Base-by-base conservation (phyloP, 2,113 vertebrate genomes). In the Dasyprocta punctata region DNA sequence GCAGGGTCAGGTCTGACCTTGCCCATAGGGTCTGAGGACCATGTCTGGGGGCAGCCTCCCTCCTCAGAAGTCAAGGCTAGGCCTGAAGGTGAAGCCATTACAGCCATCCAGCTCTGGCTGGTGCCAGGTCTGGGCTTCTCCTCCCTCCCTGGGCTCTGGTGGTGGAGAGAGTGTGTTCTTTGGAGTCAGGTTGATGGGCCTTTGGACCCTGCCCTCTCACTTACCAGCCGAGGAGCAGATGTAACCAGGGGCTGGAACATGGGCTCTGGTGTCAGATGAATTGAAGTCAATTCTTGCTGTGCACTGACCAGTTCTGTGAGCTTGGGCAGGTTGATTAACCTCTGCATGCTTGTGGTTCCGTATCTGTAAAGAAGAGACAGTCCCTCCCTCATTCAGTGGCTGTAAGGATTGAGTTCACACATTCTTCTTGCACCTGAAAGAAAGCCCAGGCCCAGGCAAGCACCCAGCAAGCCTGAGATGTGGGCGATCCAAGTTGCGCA, bases 101-200 rank as follows among this genome's bases (percentile, higher is more conserved):
- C 5, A 58, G 77, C 33, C 8, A 0, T 30, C 20, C 12, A 9
- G 41, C 38, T n/a, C 61, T 60, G 52, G 8, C 11, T 44, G 28
- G 26, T 41, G 44, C 78, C 41, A 16, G 30, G 85, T 33, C 36
- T 60, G 49, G 19, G 89, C 9, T 52, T 77, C 47, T 90, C 47
- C 22, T 17, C 69, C 65, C 5, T 36, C 30, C 49, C 49, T 1
- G 11, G 41, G 0, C 19, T 54, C 58, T 47, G 26, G 63, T 9
- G 24, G 13, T 8, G 14, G 14, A 81, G 1, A 12, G 6, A 2
- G 0, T 0, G 0, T 7, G 33, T 60, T 19, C 41, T 60, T 41
- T 20, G 3, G 47, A 80, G 47, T 52, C 77, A 36, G 52, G 9
- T 3, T 69, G 7, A 38, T 13, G 22, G 3, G 0, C 33, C 4